Base-by-base conservation (phyloP, 2,113 vertebrate species). In the Cettia cetti region DNA sequence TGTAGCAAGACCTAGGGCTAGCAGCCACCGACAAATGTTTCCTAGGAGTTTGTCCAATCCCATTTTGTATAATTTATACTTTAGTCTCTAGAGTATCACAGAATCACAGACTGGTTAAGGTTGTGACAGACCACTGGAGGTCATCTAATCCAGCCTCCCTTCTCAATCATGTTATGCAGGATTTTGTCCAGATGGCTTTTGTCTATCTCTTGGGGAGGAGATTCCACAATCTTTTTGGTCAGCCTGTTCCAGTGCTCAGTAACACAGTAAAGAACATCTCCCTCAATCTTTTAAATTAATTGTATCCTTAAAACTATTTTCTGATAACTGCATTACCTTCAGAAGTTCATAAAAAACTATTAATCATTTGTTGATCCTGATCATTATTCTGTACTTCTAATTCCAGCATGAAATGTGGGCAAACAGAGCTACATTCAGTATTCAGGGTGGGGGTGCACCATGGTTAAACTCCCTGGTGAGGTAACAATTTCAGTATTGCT, bases 21-120 rank as follows among this genome's bases (percentile, higher is more conserved):
- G n/a, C 33, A 80, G 12, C 45, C 3, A 5, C n/a, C 60, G 64
- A 2, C 16, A 1, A 39, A 53, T 0, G 0, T 80, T 77, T 80
- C n/a, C 40, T 45, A 44, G n/a, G 20, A 70, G 26, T 66, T 56
- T 54, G 6, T 27, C 68, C 54, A 74, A 44, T 89, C 23, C 8
- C 7, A 35, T 56, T 79, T 71, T 42, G 10, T 30, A 40, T 40
- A 28, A 35, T 53, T 76, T 85, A 20, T 68, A 47, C 21, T 50
- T 84, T 14, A 27, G 15, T 71, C 27, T 88, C 75, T 8, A 20
- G 9, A 54, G 10, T 35, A n/a, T 40, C 35, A 10, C 42, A 74
- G 22, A 69, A 44, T 28, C 42, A 37, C 26, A 70, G 33, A 66
- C 39, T 26, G 6, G 44, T 56, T 64, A 57, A 71, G 23, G 16